These are phyloP conservation scores for Zophobas atratus DNA, from an alignment of 1,140 invertebrate species.

Conservation along the genomic window DNA sequence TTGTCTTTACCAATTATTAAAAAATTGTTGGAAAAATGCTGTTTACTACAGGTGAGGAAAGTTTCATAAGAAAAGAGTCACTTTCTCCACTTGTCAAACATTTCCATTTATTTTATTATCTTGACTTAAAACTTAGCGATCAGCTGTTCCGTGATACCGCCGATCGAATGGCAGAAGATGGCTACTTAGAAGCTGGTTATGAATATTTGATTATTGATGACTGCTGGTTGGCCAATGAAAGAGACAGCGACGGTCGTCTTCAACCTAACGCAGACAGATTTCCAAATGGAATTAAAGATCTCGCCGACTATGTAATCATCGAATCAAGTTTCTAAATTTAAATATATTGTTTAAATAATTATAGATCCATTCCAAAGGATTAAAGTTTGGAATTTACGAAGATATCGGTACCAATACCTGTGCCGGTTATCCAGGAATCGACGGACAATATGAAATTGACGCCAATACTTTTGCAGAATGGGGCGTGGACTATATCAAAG, in stretches of 20 bases:
- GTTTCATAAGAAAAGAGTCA: too few species aligned
- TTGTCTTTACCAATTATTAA: too few species aligned
- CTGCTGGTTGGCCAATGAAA: conserved; percentile 84
- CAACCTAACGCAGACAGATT: conserved; percentile 83
- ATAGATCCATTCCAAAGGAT: conserved; percentile 82
- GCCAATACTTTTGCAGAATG: conserved; percentile 88
- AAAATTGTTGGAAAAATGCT: too few species aligned
- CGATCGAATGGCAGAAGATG: conserved; percentile 82
- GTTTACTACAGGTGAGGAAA: too few species aligned
- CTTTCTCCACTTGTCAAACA: too few species aligned
- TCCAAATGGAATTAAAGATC: conserved; percentile 84
- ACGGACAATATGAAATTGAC: conserved; percentile 81
- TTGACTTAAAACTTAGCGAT: conserved; percentile 74
- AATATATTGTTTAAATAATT: background rate
- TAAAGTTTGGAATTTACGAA: conserved; percentile 92
- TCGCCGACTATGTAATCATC: conserved; percentile 84
- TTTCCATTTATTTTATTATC: background rate
- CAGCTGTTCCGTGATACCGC: conserved; percentile 83
- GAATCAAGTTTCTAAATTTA: background rate
- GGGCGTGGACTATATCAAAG: conserved; percentile 90
- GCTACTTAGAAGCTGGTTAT: conserved; percentile 87
- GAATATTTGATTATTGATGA: conserved; percentile 91
- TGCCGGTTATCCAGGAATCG: conserved; percentile 86
- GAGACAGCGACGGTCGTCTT: conserved; percentile 77
- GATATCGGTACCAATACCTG: conserved; percentile 90